These are phyloP conservation scores for Cydia strobilella DNA, from an alignment of 1,140 invertebrate genomes.

Conservation along the genomic window DNA sequence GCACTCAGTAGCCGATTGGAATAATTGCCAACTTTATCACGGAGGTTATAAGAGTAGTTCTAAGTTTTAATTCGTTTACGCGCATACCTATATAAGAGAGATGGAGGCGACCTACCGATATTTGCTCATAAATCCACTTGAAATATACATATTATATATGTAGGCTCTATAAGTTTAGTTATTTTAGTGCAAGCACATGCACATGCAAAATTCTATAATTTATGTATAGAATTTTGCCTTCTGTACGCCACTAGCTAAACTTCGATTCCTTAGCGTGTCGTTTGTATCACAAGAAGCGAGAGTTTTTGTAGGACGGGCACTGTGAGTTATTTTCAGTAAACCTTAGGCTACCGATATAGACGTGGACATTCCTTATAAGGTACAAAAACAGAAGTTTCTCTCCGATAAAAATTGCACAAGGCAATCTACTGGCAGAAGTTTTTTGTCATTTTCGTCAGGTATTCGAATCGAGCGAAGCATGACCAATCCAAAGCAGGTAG, in stretches of 20 bases:
- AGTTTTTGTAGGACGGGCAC: neutral
- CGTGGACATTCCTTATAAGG: neutral
- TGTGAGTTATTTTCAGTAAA: neutral
- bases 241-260: neutral
- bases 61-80: too few species aligned
- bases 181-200: neutral
- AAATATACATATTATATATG: too few species aligned
- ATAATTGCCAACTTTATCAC: neutral
- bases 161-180: neutral
- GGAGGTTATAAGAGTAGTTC: too few species aligned
- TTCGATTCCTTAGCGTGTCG: neutral
- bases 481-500: conserved; percentile 27
- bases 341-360: conserved; percentile 3
- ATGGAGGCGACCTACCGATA: too few species aligned
- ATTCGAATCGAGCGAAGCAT: conserved; percentile 11
- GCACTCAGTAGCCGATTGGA: neutral
- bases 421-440: neutral
- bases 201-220: too few species aligned
- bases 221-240: too few species aligned
- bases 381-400: conserved; percentile 13
- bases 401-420: conserved; percentile 22
- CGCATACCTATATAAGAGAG: too few species aligned
- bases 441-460: conserved; percentile 16
- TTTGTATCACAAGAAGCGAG: neutral
- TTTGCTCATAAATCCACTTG: too few species aligned